phyloP scores from a whole-genome alignment of 2,797 vertebrate species.

The Halcyon badia region DNA sequence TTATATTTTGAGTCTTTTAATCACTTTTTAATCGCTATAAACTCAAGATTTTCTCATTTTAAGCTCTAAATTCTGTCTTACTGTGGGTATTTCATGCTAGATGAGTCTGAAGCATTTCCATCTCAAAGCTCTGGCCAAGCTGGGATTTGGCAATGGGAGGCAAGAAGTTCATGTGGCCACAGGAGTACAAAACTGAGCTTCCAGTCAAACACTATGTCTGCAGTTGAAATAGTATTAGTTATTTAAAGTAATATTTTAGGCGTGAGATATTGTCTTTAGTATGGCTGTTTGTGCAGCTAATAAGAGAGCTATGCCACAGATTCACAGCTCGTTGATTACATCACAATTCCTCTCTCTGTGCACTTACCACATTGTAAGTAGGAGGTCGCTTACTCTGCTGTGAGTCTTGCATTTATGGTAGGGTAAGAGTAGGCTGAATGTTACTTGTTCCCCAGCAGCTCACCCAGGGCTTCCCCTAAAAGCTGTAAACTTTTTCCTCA shows the following conservation, averaged over 20 bases:
- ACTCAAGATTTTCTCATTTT: not conserved
- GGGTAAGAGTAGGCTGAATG: not conserved
- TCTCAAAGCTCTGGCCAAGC: not conserved
- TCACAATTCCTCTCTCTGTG: not conserved
- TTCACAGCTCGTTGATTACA: not conserved
- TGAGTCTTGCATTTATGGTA: not conserved
- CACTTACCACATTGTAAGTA: not conserved
- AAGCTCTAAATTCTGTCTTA: not conserved
- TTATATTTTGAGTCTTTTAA: not conserved
- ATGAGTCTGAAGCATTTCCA: not conserved
- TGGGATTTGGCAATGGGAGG: not conserved
- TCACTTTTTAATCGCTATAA: not conserved
- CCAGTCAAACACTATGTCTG: not conserved
- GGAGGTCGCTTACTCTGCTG: not conserved
- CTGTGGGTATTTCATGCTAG: not conserved
- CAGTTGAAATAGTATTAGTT: not conserved
- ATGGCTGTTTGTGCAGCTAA: not conserved
- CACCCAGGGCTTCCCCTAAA: not conserved
- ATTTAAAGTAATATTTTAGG: not conserved
- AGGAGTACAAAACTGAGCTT: not conserved
- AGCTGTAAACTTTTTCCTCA: not conserved
- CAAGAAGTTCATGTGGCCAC: not conserved
- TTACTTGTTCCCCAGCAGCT: not conserved
- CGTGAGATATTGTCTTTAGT: not conserved
- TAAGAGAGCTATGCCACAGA: not conserved